Conservation (phyloP, 2,113 vertebrate genomes). For the Etheostoma cragini region DNA sequence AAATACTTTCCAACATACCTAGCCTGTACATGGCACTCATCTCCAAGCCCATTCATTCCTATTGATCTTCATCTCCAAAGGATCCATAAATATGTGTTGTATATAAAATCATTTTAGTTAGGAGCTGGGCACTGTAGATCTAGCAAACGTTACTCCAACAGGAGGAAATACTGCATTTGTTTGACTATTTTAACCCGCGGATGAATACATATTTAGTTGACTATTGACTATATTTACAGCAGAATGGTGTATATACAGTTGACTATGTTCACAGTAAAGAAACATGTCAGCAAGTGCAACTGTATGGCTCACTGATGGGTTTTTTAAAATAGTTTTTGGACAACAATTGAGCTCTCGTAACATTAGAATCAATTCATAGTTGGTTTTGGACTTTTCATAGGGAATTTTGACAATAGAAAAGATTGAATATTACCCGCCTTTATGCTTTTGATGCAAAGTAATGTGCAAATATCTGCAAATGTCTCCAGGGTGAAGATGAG, state of each 20-base stretch:
- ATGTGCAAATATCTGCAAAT: neutral
- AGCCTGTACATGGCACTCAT: neutral
- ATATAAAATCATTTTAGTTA: no score
- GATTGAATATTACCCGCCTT: neutral
- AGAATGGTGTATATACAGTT: neutral
- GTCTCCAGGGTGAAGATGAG: neutral
- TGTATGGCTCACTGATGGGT: neutral
- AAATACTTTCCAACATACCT: neutral
- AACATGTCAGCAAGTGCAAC: neutral
- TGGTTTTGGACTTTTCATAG: conserved; percentile 32
- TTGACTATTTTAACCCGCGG: neutral
- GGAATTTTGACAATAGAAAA: conserved; percentile 10
- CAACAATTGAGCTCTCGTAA: neutral
- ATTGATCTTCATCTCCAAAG: neutral
- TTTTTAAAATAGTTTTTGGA: neutral
- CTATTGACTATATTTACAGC: neutral
- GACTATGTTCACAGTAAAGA: neutral
- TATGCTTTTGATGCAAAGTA: neutral
- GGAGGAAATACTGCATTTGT: neutral
- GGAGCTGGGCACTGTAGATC: neutral
- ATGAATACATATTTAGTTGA: neutral
- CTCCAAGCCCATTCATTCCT: neutral
- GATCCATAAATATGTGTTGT: neutral
- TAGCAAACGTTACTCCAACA: neutral
- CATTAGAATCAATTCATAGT: neutral